These are phyloP conservation scores for Periphyllus acericola DNA, from an alignment of 2,888 invertebrate species.

Conservation along the genomic window DNA sequence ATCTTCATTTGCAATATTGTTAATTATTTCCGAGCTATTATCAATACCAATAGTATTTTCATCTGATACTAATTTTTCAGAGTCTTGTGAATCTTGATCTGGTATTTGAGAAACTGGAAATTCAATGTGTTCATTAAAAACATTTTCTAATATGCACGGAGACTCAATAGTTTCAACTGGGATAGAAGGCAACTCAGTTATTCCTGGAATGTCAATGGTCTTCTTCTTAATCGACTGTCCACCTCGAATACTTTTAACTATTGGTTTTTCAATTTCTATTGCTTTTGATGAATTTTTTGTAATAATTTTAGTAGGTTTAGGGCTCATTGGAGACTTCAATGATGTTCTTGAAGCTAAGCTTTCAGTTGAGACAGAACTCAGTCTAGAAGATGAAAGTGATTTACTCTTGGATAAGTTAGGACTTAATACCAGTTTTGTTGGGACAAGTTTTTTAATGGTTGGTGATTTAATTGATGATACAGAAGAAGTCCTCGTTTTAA, in stretches of 20 bases:
- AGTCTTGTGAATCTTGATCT: background rate
- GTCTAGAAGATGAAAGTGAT: slow-evolving; percentile 45
- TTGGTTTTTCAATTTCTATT: slow-evolving; percentile 23
- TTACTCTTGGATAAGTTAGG: slow-evolving; percentile 19
- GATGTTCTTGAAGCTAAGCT: slow-evolving; percentile 39
- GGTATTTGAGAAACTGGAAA: background rate
- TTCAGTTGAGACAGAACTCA: slow-evolving; percentile 30
- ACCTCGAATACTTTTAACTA: slow-evolving; percentile 36
- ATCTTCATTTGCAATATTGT: background rate
- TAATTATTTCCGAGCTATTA: background rate
- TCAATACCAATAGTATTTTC: background rate
- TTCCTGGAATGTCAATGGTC: slow-evolving; percentile 48
- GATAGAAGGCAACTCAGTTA: slow-evolving; percentile 31
- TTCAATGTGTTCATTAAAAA: slow-evolving; percentile 8
- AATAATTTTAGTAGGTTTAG: slow-evolving; percentile 4
- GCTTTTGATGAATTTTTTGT: slow-evolving; percentile 20
- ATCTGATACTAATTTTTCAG: background rate
- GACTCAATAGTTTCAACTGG: background rate
- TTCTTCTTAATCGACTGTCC: slow-evolving; percentile 42
- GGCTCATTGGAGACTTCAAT: slow-evolving; percentile 48
- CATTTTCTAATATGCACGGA: slow-evolving; percentile 18
- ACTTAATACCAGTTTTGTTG: slow-evolving; percentile 43
- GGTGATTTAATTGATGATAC: slow-evolving; percentile 9
- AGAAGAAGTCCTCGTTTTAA: slow-evolving; percentile 17
- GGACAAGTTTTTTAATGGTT: slow-evolving; percentile 14